These are phyloP conservation scores for Apamea epomidion DNA, from an alignment of 2,888 invertebrate species.

Conservation along the genomic window DNA sequence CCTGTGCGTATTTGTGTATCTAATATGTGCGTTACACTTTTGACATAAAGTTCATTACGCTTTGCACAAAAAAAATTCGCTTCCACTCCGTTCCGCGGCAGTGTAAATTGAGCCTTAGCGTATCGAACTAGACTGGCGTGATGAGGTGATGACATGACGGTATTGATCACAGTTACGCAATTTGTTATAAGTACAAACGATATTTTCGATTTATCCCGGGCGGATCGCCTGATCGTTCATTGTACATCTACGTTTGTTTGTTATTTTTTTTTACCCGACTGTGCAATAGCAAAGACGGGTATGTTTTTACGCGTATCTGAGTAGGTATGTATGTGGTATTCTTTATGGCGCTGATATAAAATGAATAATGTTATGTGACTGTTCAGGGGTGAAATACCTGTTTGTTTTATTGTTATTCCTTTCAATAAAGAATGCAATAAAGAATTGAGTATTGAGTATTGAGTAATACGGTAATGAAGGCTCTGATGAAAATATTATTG, in stretches of 20 bases:
- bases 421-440: too few species aligned
- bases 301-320: too few species aligned
- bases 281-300: not conserved
- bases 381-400: not conserved
- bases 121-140: not conserved
- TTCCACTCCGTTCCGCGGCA: too few species aligned
- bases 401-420: not conserved
- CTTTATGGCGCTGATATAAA: not conserved
- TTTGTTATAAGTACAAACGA: not conserved
- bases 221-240: too few species aligned
- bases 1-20: too few species aligned
- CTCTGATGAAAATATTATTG: constrained; percentile 4
- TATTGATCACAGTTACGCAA: constrained; percentile 14
- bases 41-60: too few species aligned
- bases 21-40: too few species aligned
- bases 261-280: not conserved
- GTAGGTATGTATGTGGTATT: not conserved
- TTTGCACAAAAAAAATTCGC: too few species aligned
- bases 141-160: constrained; percentile 4
- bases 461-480: not conserved
- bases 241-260: constrained; percentile 5
- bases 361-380: not conserved
- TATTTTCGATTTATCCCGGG: too few species aligned
- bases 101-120: too few species aligned
- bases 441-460: too few species aligned